Percentiles rank a stretch among this genome's conserved stretches.
These are phyloP conservation scores for Sebastes variabilis DNA, from an alignment of 2,797 vertebrate species.

Conservation along the genomic window DNA sequence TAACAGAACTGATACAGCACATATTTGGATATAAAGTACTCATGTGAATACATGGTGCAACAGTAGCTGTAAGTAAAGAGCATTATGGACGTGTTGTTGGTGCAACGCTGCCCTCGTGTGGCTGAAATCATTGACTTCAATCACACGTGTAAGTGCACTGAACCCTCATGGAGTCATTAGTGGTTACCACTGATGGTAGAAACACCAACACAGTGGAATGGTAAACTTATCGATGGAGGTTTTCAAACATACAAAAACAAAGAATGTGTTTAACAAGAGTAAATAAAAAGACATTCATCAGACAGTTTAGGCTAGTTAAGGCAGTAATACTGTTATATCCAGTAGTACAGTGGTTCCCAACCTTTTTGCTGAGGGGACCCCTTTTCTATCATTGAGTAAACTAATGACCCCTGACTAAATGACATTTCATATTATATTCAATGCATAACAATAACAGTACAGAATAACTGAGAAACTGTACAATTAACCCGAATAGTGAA, in stretches of 20 bases:
- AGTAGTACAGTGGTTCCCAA: background rate
- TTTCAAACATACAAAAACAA: background rate
- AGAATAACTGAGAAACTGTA: too few relatives aligned
- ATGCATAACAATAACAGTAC: too few relatives aligned
- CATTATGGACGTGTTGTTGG: background rate
- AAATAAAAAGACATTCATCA: background rate
- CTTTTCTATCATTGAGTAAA: too few relatives aligned
- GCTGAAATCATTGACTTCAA: background rate
- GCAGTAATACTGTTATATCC: background rate
- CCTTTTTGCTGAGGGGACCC: too few relatives aligned
- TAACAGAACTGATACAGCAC: background rate
- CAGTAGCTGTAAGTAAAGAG: background rate
- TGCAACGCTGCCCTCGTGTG: conserved; percentile 31
- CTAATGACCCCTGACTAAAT: too few relatives aligned
- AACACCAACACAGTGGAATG: background rate
- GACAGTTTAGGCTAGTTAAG: background rate
- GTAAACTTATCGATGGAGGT: background rate
- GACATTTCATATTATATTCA: too few relatives aligned
- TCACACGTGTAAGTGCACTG: background rate
- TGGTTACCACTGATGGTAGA: background rate
- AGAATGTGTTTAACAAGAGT: background rate
- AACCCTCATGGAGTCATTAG: background rate
- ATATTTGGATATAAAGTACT: background rate
- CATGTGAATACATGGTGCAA: background rate
- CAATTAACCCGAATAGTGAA: too few relatives aligned